phyloP scores from a whole-genome alignment of 2,113 vertebrate species.

The Nyctereutes procyonoides region DNA sequence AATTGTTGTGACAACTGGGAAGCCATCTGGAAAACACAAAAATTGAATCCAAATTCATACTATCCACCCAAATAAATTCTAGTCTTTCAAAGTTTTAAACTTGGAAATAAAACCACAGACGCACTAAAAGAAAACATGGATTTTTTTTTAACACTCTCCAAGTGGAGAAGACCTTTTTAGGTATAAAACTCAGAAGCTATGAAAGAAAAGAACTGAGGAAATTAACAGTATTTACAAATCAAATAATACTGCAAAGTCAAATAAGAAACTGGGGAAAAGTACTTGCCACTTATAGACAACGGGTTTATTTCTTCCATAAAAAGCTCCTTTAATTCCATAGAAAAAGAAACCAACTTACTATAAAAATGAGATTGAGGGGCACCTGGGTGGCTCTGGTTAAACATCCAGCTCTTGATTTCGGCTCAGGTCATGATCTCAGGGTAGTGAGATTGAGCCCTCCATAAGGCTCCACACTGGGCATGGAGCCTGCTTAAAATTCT shows the following conservation, averaged over 20 bases:
- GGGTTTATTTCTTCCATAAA: neutral
- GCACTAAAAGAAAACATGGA: constrained; percentile 15
- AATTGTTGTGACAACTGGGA: constrained; percentile 3
- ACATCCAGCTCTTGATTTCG: neutral
- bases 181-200: neutral
- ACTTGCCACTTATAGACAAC: neutral
- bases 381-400: neutral
- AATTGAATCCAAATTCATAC: neutral
- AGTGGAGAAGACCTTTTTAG: neutral
- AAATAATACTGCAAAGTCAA: neutral
- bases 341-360: neutral
- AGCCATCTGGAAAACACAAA: constrained; percentile 34
- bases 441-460: neutral
- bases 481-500: neutral
- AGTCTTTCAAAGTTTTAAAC: constrained; percentile 8
- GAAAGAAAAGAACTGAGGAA: constrained; percentile 2
- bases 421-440: neutral
- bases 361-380: neutral
- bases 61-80: neutral
- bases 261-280: neutral
- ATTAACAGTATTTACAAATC: constrained; percentile 6
- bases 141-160: neutral
- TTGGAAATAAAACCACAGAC: constrained; percentile 49
- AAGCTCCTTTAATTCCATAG: neutral
- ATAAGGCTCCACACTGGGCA: neutral